A percentile compares a stretch with the other conserved stretches of the same genome.
Conservation (phyloP, 2,797 vertebrate genomes). For the Coregonus ussuriensis region DNA sequence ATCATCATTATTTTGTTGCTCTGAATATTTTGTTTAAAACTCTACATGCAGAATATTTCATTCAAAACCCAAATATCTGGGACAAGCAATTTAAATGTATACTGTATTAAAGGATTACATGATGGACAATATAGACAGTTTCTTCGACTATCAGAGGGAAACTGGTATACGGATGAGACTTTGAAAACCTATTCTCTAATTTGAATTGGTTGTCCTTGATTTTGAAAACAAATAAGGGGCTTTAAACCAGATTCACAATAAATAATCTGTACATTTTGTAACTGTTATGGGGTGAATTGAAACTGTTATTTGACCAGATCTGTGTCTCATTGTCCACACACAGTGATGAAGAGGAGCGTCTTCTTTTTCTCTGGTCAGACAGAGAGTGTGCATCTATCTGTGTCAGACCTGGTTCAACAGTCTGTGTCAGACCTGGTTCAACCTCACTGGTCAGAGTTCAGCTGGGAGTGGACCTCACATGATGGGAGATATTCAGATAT, state of each 20-base stretch:
- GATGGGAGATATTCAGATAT: conserved; percentile 1
- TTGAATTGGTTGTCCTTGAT: no score
- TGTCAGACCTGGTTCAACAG: neutral
- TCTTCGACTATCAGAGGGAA: no score
- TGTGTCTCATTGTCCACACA: neutral
- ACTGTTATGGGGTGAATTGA: neutral
- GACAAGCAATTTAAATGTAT: no score
- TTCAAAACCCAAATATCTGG: no score
- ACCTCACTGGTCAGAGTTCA: conserved; percentile 4
- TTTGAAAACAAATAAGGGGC: neutral
- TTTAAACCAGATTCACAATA: neutral
- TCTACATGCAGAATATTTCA: no score
- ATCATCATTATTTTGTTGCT: neutral
- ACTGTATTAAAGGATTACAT: no score
- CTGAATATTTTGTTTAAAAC: neutral
- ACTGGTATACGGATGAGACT: no score
- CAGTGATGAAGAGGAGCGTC: neutral
- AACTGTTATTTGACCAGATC: neutral
- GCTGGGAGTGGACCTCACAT: conserved; percentile 28
- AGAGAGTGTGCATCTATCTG: neutral
- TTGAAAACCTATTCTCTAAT: no score
- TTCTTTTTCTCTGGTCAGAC: neutral
- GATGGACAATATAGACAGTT: no score
- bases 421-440: neutral
- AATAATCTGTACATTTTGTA: neutral